Percentiles rank a stretch among this genome's conserved stretches.
phyloP scores from a whole-genome alignment of 2,888 invertebrate species.

The Pseudococcus jackbeardsleyi region DNA sequence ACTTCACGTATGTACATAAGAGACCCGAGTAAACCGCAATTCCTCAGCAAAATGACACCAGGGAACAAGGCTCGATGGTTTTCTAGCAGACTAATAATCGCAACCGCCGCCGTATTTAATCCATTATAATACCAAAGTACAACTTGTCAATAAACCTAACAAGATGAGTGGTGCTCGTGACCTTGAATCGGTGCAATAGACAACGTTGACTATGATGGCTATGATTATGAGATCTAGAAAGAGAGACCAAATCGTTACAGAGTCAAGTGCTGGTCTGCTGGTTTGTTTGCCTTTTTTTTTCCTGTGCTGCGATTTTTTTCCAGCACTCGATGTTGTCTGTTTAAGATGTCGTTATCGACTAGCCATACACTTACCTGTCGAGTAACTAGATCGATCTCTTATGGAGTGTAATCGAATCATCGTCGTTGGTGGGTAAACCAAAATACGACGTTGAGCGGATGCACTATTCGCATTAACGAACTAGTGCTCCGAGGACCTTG shows the following conservation, averaged over 20 bases:
- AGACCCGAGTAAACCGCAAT: neutral
- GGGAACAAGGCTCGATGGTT: neutral
- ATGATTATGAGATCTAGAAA: neutral
- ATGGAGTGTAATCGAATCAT: slow-evolving; percentile 6
- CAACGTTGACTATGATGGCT: neutral
- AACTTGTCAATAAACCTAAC: slow-evolving; percentile 30
- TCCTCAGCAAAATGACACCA: neutral
- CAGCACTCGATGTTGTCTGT: neutral
- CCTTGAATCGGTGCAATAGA: slow-evolving; percentile 5
- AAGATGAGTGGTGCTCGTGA: neutral
- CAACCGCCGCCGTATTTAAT: slow-evolving; percentile 12
- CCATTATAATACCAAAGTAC: slow-evolving; percentile 6
- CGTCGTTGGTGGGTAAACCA: slow-evolving; percentile 42
- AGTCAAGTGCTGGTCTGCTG: neutral
- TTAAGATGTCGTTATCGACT: slow-evolving; percentile 6
- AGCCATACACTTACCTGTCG: neutral
- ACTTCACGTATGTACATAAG: neutral
- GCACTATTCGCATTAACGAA: slow-evolving; percentile 24
- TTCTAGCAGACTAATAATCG: neutral
- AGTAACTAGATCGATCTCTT: slow-evolving; percentile 26
- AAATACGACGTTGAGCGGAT: slow-evolving; percentile 41
- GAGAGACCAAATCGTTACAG: neutral
- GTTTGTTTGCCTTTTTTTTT: neutral
- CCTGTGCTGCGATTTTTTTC: neutral
- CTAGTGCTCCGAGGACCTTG: slow-evolving; percentile 16